Conservation (phyloP, 2,113 vertebrate species). For the Rhinolophus ferrumequinum region DNA sequence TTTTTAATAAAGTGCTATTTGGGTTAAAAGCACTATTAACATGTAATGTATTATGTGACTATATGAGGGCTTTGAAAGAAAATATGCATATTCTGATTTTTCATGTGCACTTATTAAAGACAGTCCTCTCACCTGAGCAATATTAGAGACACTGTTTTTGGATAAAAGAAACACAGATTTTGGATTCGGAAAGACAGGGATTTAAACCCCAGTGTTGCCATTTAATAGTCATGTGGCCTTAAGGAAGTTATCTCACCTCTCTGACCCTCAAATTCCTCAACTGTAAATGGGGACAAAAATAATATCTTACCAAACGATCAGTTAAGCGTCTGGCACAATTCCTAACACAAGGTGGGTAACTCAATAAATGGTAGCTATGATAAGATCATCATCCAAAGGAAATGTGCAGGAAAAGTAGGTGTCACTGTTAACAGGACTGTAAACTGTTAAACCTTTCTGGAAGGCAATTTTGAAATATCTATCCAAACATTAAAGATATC, state of each 20-base stretch:
- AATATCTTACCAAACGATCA: constrained; percentile 16
- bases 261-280: constrained; percentile 44
- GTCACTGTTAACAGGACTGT: neutral
- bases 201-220: neutral
- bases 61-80: neutral
- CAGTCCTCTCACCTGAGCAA: neutral
- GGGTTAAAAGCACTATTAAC: neutral
- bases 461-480: constrained; percentile 43
- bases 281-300: constrained; percentile 42
- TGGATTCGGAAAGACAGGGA: neutral
- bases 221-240: neutral
- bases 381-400: neutral
- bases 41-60: neutral
- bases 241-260: constrained; percentile 34
- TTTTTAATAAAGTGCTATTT: neutral
- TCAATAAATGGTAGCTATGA: neutral
- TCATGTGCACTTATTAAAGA: neutral
- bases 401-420: neutral
- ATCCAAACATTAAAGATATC: neutral
- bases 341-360: constrained; percentile 16
- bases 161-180: neutral
- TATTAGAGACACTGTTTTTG: neutral
- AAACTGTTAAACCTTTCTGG: neutral
- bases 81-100: constrained; percentile 7
- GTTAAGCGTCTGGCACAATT: neutral